Evolutionary conservation across 1,140 invertebrate genomes (phyloP), one percentile per base, ranked within the genome.

Genomic region (Nephotettix cincticeps): DNA sequence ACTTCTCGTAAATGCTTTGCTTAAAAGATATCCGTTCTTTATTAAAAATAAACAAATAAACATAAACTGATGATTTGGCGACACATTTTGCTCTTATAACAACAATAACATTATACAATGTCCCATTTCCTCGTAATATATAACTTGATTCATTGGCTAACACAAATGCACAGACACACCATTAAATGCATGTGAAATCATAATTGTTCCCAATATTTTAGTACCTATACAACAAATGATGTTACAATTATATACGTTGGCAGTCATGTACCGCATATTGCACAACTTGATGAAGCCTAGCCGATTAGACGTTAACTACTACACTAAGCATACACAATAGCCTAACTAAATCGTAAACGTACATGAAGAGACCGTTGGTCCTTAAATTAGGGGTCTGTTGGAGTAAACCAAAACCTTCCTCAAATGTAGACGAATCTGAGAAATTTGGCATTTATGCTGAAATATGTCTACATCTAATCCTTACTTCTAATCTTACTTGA

Each of bases 1-100:
- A n/a, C n/a, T n/a, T n/a, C n/a, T n/a, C 25, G n/a, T 61, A 61
- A 61, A 61, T 61, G 56, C 56, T 61, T 61, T 61, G 56, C 56
- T 61, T 61, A 61, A 61, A 61, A 61, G 56, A 61, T 61, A 61
- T 61, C 56, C 56, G 28, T 61, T 61, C 56, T 61, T 61, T 61
- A 61, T 61, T 61, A 61, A 27, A 61, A 61, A 61, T 29, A 61
- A 61, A 27, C 2, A 25, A 61, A 61, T 4, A 61, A 36, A 61
- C 21, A 29, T 9, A 61, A 61, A 61, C 56, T 14, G n/a, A 61
- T 27, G 56, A 61, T 61, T 61, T 61, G 56, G 56, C 56, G 27
- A 61, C 56, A 61, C 47, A 51, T 51, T 51, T 11, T n/a, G 19
- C n/a, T 51, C 56, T 61, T 61, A 25, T 25, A 51, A 25, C 28